Base-by-base conservation (phyloP, 2,888 invertebrate genomes). In the Ceramica pisi region DNA sequence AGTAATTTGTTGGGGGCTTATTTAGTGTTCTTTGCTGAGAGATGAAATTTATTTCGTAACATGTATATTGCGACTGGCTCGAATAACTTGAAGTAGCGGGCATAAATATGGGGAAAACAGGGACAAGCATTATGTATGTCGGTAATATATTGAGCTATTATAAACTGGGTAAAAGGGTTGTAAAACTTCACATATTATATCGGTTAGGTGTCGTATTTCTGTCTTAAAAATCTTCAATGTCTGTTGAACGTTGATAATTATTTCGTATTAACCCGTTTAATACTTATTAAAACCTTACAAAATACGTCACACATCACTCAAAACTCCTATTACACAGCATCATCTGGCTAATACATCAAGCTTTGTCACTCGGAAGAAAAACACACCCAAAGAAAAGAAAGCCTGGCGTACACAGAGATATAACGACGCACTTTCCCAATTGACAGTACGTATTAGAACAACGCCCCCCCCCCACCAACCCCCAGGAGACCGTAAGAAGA, bases 401-500 rank as follows among this genome's bases (percentile, higher is more conserved):
- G 70, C 46, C 65, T 59, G 23, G 60, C 46, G 16, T 12, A 41
- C 62, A 67, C 56, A 68, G 83, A 81, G 67, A 78, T 71, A 78
- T 83, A 86, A 88, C 85, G 86, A 85, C 82, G 82, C 84, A 85
- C 83, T 83, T 83, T 78, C 82, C 79, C 87, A 87, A 89, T 89
- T 87, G 90, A 87, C 87, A 87, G 83, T 84, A 80, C 76, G 81
- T 84, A 86, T 88, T 85, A 82, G 80, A 86, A 83, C 84, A 87
- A 81, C 84, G 81, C 81, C 74, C 69, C 75, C 78, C 84, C 74
- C 78, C 84, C 21, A 44, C 10, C 6, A 19, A 5, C 61, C 80
- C 87, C 83, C 82, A 83, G 88, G 90, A 89, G 81, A 81, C 81
- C 68, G 71, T 78, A 84, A 79, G 80, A 79, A 86, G 90, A 91